A percentile compares a stretch with the other conserved stretches of the same genome.
Conservation (phyloP, 2,113 vertebrate genomes). For the Erinaceus europaeus region DNA sequence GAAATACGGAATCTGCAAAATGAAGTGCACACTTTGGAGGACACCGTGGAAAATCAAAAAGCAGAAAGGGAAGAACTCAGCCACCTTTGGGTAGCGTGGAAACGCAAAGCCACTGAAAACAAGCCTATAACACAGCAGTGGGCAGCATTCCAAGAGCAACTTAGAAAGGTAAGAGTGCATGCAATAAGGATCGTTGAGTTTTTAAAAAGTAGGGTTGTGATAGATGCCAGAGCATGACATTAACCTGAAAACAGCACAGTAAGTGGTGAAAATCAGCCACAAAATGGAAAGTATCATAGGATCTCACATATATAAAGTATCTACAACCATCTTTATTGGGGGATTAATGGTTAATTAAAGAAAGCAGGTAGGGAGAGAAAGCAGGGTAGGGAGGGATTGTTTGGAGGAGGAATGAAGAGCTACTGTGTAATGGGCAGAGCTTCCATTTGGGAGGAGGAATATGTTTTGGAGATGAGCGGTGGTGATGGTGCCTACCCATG, state of each 20-base stretch:
- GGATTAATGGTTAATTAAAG: too few relatives aligned
- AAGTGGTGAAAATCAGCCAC: background rate
- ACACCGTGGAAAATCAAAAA: slow-evolving; percentile 77
- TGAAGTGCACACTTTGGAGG: slow-evolving; percentile 75
- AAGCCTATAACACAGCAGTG: slow-evolving; percentile 84
- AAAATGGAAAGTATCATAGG: too few relatives aligned
- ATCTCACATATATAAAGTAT: too few relatives aligned
- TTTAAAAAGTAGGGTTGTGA: background rate
- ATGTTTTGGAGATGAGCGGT: background rate
- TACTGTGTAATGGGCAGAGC: background rate
- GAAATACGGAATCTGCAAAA: slow-evolving; percentile 81
- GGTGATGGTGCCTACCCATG: background rate
- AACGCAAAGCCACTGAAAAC: slow-evolving; percentile 79
- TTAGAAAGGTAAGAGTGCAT: slow-evolving; percentile 81
- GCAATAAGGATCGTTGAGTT: background rate
- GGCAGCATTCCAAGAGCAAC: slow-evolving; percentile 85
- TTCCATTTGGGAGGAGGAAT: background rate
- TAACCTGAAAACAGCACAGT: too few relatives aligned
- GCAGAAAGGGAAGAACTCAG: slow-evolving; percentile 82
- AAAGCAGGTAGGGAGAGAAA: background rate
- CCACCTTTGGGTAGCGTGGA: slow-evolving; percentile 81
- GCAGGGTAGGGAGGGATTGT: background rate
- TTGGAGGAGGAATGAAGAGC: background rate
- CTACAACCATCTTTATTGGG: too few relatives aligned
- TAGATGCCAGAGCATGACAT: background rate